Evolutionary conservation across 1,140 invertebrate species (phyloP).

Genomic region (Sesamia nonagrioides): DNA sequence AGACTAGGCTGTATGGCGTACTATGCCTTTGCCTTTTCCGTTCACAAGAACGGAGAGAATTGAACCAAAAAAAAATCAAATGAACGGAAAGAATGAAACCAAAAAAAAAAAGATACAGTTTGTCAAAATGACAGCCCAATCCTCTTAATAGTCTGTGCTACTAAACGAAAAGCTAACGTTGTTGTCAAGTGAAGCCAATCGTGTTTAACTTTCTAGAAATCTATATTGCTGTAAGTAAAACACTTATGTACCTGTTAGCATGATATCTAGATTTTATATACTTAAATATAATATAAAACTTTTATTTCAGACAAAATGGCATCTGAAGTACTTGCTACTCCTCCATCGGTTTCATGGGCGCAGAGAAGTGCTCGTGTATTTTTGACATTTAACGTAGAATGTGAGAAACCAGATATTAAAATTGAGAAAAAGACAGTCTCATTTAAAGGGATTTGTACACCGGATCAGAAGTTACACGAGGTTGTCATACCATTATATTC

Average conservation of each 20-base stretch:
- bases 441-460: conserved; percentile 95
- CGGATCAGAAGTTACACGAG: conserved; percentile 95
- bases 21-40: too few relatives aligned
- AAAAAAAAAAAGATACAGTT: too few relatives aligned
- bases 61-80: too few relatives aligned
- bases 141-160: too few relatives aligned
- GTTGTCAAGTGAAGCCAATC: neutral
- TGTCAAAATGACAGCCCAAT: too few relatives aligned
- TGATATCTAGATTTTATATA: neutral
- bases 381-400: conserved; percentile 96
- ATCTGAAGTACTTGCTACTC: conserved; percentile 86
- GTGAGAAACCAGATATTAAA: conserved; percentile 92
- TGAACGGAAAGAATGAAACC: too few relatives aligned
- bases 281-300: neutral
- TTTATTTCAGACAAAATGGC: conserved; percentile 67
- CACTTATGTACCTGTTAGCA: neutral
- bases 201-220: neutral
- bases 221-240: conserved; percentile 9
- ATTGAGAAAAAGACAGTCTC: conserved; percentile 93
- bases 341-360: conserved; percentile 97
- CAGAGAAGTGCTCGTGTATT: conserved; percentile 94
- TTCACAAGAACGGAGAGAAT: too few relatives aligned
- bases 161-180: neutral
- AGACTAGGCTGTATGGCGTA: too few relatives aligned
- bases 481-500: conserved; percentile 94